These are phyloP conservation scores for Ibidorhyncha struthersii DNA, from an alignment of 2,113 vertebrate genomes.

Conservation along the genomic window DNA sequence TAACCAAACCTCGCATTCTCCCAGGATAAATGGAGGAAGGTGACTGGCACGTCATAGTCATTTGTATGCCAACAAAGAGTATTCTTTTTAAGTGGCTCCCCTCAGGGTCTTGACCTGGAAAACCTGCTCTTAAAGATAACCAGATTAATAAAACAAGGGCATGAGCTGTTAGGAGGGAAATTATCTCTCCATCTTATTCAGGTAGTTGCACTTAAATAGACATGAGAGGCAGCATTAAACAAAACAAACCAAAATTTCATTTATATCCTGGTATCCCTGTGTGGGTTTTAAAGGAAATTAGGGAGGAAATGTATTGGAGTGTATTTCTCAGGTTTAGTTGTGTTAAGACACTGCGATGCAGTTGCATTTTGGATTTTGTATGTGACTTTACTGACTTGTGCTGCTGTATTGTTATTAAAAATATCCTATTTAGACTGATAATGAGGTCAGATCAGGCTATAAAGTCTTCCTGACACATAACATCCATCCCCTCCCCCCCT, in stretches of 20 bases:
- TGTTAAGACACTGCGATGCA: neutral
- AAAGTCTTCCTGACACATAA: neutral
- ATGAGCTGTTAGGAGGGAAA: slow-evolving; percentile 1
- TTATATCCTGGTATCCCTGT: neutral
- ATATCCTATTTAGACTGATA: neutral
- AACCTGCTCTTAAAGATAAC: slow-evolving; percentile 14
- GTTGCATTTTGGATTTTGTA: neutral
- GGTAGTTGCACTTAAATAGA: slow-evolving; percentile 16
- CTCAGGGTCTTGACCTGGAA: neutral
- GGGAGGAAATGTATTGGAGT: neutral
- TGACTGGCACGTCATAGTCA: neutral
- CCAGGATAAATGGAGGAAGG: neutral
- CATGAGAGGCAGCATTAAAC: neutral
- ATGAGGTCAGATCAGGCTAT: neutral
- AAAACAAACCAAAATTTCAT: neutral
- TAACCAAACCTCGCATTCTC: neutral
- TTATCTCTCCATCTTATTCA: slow-evolving; percentile 2
- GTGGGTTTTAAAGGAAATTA: slow-evolving; percentile 4
- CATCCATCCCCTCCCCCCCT: too few species aligned
- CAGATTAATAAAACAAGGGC: slow-evolving; percentile 11
- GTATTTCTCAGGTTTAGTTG: neutral
- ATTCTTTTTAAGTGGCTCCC: neutral
- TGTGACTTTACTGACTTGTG: neutral
- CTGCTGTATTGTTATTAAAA: slow-evolving; percentile 7
- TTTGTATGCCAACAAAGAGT: neutral